Percentiles rank a stretch among this genome's conserved stretches.
Evolutionary conservation across 2,888 invertebrate species (phyloP).

Genomic region (Acanthosepion lycidas): DNA sequence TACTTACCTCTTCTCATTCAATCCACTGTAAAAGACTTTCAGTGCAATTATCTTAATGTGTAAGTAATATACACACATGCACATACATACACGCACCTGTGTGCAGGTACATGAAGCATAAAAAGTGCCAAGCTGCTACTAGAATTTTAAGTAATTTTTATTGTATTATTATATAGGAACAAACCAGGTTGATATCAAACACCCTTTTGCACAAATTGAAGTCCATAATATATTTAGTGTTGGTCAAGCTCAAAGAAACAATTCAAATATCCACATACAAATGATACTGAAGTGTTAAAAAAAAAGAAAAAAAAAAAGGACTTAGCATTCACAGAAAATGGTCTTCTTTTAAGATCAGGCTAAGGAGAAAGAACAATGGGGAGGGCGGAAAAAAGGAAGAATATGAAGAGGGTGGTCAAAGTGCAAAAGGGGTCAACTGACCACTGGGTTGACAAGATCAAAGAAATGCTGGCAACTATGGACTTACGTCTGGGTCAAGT

Average conservation of each 20-base stretch:
- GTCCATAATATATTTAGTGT: not conserved
- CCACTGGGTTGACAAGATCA: constrained; percentile 11
- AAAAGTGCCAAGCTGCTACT: not conserved
- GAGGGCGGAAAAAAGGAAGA: not conserved
- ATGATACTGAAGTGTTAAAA: not conserved
- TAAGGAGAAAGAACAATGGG: not conserved
- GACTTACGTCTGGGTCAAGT: constrained; percentile 67
- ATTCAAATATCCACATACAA: not conserved
- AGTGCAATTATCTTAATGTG: not conserved
- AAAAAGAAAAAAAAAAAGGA: not conserved
- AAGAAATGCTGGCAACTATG: constrained; percentile 3
- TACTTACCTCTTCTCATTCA: constrained; percentile 13
- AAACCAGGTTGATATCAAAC: not conserved
- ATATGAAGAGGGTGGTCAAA: not conserved
- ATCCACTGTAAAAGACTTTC: not conserved
- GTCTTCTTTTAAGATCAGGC: not conserved
- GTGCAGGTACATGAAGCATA: not conserved
- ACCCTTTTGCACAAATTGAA: not conserved
- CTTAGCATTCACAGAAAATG: not conserved
- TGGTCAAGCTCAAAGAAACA: not conserved
- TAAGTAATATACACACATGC: not conserved
- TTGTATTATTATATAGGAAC: not conserved
- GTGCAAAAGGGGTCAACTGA: constrained; percentile 14
- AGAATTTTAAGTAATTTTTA: not conserved
- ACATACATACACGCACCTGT: not conserved